A percentile compares a stretch with the other conserved stretches of the same genome.
These are phyloP conservation scores for Parascotia fuliginaria DNA, from an alignment of 2,888 invertebrate genomes.

Conservation along the genomic window DNA sequence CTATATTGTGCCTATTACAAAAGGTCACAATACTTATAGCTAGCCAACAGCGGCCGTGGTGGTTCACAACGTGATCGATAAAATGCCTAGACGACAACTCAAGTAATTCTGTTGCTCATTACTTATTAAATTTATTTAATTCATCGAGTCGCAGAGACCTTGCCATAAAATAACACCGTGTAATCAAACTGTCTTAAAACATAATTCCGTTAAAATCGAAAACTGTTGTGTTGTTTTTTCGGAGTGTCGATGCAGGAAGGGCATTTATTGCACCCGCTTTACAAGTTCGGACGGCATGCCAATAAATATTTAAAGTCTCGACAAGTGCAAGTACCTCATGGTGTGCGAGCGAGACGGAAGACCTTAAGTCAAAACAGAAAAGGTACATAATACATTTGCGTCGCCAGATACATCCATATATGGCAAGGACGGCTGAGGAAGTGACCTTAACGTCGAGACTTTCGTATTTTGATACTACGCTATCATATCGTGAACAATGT, in stretches of 20 bases:
- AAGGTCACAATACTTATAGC: conserved; percentile 15
- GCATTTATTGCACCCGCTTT: conserved; percentile 29
- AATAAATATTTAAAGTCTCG: conserved; percentile 36
- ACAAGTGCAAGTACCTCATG: conserved; percentile 33
- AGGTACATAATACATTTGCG: conserved; percentile 44
- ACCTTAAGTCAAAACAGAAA: conserved; percentile 37
- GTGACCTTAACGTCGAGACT: conserved; percentile 59
- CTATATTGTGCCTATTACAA: conserved; percentile 19
- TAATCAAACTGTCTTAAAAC: too few species aligned
- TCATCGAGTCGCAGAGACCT: too few species aligned
- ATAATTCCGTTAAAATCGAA: not conserved
- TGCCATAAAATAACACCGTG: too few species aligned
- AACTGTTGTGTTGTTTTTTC: conserved; percentile 5
- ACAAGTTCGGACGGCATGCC: conserved; percentile 31
- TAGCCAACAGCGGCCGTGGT: not conserved
- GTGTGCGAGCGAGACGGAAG: conserved; percentile 35
- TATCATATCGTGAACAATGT: conserved; percentile 26
- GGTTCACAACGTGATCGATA: conserved; percentile 6
- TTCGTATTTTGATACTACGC: conserved; percentile 51
- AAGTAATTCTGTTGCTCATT: not conserved
- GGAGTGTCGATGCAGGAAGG: conserved; percentile 31
- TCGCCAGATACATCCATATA: conserved; percentile 65
- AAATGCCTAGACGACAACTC: not conserved
- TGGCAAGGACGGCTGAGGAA: conserved; percentile 67
- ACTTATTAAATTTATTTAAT: too few species aligned